Conservation (phyloP, 2,113 vertebrate genomes). For the Proterorhinus semilunaris region DNA sequence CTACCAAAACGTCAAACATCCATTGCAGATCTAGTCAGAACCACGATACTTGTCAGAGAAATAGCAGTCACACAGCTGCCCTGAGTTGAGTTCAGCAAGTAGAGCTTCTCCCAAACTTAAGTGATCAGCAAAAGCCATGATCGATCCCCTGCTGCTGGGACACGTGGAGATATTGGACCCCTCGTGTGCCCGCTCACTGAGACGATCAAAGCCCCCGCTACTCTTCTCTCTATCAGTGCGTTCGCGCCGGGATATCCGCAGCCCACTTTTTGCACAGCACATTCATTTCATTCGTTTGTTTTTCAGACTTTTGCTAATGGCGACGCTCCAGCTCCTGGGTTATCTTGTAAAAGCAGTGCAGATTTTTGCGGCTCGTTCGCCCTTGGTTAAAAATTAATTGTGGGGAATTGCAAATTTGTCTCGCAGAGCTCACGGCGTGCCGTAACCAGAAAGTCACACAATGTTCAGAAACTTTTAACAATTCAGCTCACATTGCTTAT, state of each 20-base stretch:
- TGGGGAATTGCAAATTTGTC: background rate
- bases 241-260: slow-evolving; percentile 1
- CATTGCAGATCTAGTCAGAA: too few relatives aligned
- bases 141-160: slow-evolving; percentile 40
- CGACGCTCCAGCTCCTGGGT: slow-evolving; percentile 4
- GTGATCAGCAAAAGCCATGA: slow-evolving; percentile 28
- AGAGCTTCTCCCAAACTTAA: slow-evolving; percentile 19
- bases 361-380: background rate
- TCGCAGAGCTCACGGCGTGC: background rate
- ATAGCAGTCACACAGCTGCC: too few relatives aligned
- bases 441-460: background rate
- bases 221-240: slow-evolving; percentile 10
- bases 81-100: background rate
- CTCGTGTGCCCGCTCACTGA: slow-evolving; percentile 22
- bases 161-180: slow-evolving; percentile 25
- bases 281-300: slow-evolving; percentile 1
- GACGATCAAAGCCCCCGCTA: slow-evolving; percentile 36
- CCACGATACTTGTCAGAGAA: too few relatives aligned
- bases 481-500: background rate
- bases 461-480: background rate
- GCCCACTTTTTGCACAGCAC: background rate
- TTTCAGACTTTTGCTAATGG: slow-evolving; percentile 12
- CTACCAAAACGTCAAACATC: too few relatives aligned
- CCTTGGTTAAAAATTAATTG: slow-evolving; percentile 4
- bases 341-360: slow-evolving; percentile 3